Percentiles rank a stretch among this genome's conserved stretches.
Conservation (phyloP, 2,113 vertebrate species). For the Anguilla japonica region DNA sequence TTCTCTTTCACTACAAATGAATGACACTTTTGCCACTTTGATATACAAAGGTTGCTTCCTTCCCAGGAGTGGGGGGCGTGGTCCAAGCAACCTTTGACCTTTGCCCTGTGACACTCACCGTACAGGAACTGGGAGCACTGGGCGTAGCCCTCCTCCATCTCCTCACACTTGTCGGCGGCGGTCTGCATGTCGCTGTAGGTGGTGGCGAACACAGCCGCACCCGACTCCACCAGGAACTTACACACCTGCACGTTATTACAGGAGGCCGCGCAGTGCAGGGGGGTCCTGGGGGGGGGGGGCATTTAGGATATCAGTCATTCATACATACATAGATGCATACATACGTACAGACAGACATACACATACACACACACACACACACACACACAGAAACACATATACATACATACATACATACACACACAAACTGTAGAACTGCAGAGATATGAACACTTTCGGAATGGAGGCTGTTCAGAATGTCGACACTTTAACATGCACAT, state of each 20-base stretch:
- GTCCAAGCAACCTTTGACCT: background rate
- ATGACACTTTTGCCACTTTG: too few relatives aligned
- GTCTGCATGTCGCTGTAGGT: conserved; percentile 95
- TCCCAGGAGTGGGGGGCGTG: too few relatives aligned
- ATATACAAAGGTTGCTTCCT: too few relatives aligned
- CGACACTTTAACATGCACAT: too few relatives aligned
- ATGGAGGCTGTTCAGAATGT: too few relatives aligned
- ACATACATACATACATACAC: too few relatives aligned
- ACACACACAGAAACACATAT: too few relatives aligned
- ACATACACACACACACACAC: too few relatives aligned
- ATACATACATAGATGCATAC: background rate
- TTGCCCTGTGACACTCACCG: conserved; percentile 64
- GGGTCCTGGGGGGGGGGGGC: conserved; percentile 73
- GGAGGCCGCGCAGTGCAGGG: conserved; percentile 91
- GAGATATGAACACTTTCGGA: too few relatives aligned
- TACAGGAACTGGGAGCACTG: conserved; percentile 96
- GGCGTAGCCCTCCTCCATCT: conserved; percentile 91
- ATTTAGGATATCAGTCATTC: background rate
- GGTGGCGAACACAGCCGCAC: conserved; percentile 86
- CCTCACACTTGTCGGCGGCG: conserved; percentile 90
- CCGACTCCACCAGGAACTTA: conserved; percentile 92
- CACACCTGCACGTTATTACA: conserved; percentile 94
- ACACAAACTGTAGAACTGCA: too few relatives aligned
- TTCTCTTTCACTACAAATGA: too few relatives aligned
- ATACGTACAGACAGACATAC: background rate